Conservation (phyloP, 2,888 invertebrate genomes). For the Ellobium chinense region DNA sequence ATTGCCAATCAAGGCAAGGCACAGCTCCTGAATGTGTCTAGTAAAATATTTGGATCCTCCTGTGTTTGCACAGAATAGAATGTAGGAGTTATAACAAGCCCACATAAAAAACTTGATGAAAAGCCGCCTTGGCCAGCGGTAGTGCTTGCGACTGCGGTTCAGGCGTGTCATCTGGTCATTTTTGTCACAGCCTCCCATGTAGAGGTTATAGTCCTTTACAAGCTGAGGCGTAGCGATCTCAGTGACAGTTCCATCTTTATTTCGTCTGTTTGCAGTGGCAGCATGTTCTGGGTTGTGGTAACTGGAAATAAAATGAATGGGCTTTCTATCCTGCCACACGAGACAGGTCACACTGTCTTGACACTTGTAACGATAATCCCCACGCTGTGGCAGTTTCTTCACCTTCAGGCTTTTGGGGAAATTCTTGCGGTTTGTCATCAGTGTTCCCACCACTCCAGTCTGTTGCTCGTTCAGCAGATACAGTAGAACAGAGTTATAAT, state of each 20-base stretch:
- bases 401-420: constrained; percentile 18
- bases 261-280: not conserved
- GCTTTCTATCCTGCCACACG: constrained; percentile 48
- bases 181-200: constrained; percentile 49
- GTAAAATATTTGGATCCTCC: no score
- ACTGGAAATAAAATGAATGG: constrained; percentile 47
- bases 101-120: constrained; percentile 14
- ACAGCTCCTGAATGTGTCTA: not conserved
- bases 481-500: constrained; percentile 38
- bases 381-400: constrained; percentile 29
- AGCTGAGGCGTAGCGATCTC: constrained; percentile 31
- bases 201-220: constrained; percentile 45
- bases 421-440: constrained; percentile 41
- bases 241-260: constrained; percentile 13
- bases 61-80: not conserved
- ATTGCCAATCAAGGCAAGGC: not conserved
- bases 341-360: constrained; percentile 29
- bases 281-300: constrained; percentile 29
- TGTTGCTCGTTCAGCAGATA: constrained; percentile 6
- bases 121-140: constrained; percentile 16
- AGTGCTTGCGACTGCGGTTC: not conserved
- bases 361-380: constrained; percentile 12
- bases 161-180: constrained; percentile 47
- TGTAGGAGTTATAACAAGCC: not conserved
- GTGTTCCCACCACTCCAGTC: constrained; percentile 35